These are phyloP conservation scores for Ophioninae sp. DNA, from an alignment of 2,888 invertebrate species.

Conservation along the genomic window DNA sequence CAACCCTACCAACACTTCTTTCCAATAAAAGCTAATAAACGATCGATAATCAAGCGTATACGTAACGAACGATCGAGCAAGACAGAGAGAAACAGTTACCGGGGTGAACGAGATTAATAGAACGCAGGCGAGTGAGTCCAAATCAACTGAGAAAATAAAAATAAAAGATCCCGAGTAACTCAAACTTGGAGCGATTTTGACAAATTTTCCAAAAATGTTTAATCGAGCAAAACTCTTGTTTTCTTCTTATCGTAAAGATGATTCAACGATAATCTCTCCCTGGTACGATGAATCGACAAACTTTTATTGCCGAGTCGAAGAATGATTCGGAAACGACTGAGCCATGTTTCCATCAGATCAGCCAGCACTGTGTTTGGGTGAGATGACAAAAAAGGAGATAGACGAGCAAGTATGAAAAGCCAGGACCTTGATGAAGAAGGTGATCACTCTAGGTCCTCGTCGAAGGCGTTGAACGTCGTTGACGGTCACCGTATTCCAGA, in stretches of 20 bases:
- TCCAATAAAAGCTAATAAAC: constrained; percentile 78
- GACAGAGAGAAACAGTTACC: constrained; percentile 6
- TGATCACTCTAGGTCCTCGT: constrained; percentile 63
- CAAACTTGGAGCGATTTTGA: neutral
- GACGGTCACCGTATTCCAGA: constrained; percentile 62
- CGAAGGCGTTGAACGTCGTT: constrained; percentile 37
- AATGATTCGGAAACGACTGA: constrained; percentile 53
- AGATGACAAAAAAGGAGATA: constrained; percentile 32
- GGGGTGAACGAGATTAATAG: neutral
- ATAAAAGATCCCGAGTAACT: neutral
- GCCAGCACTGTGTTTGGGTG: constrained; percentile 30
- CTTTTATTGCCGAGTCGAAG: constrained; percentile 17
- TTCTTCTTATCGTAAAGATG: neutral
- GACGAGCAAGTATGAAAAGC: constrained; percentile 63
- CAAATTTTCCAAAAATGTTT: neutral
- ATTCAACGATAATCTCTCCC: neutral
- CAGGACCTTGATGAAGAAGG: constrained; percentile 76
- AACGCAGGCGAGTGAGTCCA: neutral
- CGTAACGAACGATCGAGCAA: constrained; percentile 24
- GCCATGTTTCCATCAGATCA: constrained; percentile 2
- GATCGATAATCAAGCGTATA: constrained; percentile 71
- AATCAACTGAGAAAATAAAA: neutral
- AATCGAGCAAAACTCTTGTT: neutral
- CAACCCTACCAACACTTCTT: constrained; percentile 68
- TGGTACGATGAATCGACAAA: neutral